These are phyloP conservation scores for Schlechtendalia chinensis DNA, from an alignment of 1,140 invertebrate genomes.

Conservation along the genomic window DNA sequence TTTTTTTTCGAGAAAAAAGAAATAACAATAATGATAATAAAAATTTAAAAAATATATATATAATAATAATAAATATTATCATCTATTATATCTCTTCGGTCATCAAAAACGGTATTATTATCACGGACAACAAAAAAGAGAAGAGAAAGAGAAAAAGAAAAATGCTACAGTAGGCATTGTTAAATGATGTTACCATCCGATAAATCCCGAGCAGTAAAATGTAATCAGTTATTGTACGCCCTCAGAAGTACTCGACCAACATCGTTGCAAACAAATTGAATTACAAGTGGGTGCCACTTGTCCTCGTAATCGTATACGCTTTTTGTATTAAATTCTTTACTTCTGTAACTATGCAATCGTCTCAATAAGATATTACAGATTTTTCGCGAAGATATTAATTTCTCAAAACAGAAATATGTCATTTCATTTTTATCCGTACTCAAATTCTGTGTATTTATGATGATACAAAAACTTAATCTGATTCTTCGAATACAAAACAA, in stretches of 20 bases:
- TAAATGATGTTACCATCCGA: conserved; percentile 24
- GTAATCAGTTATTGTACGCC: conserved; percentile 3
- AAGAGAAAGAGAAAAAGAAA: no score
- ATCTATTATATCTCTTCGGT: background rate
- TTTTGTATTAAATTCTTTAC: background rate
- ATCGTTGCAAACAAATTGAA: conserved; percentile 29
- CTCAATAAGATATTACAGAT: background rate
- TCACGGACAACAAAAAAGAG: background rate
- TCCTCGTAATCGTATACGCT: background rate
- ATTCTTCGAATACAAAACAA: conserved; percentile 1
- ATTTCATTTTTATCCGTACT: background rate
- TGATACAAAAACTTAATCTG: background rate
- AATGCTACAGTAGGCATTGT: conserved; percentile 12
- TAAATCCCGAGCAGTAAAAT: background rate
- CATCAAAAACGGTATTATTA: conserved; percentile 6
- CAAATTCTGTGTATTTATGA: background rate
- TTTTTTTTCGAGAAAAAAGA: background rate
- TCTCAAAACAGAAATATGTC: background rate
- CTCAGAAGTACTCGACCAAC: background rate
- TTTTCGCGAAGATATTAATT: background rate
- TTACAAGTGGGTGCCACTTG: conserved; percentile 27
- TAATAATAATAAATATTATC: conserved; percentile 7
- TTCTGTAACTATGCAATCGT: background rate
- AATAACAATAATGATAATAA: conserved; percentile 1
- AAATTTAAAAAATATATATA: background rate